Evolutionary conservation across 2,113 vertebrate genomes (phyloP).

Genomic region (Oophaga pumilio): DNA sequence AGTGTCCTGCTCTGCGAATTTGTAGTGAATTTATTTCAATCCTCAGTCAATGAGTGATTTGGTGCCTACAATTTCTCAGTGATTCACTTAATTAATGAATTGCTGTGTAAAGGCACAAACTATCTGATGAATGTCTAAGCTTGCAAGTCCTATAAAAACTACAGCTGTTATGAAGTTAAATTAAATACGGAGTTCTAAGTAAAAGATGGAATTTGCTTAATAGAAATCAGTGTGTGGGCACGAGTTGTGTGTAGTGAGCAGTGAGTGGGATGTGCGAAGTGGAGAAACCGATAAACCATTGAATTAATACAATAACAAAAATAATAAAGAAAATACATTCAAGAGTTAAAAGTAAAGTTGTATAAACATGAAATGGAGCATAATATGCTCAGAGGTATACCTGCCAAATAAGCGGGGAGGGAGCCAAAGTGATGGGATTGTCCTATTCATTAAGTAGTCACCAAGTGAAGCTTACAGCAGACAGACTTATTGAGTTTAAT

Average conservation of each 20-base stretch:
- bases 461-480: too few species aligned
- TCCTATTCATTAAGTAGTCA: too few species aligned
- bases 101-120: constrained; percentile 19
- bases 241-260: not conserved
- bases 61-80: constrained; percentile 15
- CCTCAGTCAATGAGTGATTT: constrained; percentile 30
- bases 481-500: too few species aligned
- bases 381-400: too few species aligned
- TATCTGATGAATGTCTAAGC: constrained; percentile 35
- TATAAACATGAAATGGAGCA: not conserved
- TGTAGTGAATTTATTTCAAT: constrained; percentile 35
- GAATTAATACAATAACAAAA: not conserved
- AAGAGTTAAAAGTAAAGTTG: not conserved
- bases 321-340: not conserved
- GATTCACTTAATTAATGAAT: constrained; percentile 40
- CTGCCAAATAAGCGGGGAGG: too few species aligned
- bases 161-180: not conserved
- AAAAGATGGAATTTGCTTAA: not conserved
- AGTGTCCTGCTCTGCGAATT: constrained; percentile 6
- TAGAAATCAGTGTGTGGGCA: not conserved
- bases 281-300: not conserved
- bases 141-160: not conserved
- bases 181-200: not conserved
- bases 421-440: too few species aligned
- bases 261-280: not conserved